Evolutionary conservation across 2,888 invertebrate genomes (phyloP), one percentile per base, ranked within the genome.

Genomic region (Onchidella celtica): DNA sequence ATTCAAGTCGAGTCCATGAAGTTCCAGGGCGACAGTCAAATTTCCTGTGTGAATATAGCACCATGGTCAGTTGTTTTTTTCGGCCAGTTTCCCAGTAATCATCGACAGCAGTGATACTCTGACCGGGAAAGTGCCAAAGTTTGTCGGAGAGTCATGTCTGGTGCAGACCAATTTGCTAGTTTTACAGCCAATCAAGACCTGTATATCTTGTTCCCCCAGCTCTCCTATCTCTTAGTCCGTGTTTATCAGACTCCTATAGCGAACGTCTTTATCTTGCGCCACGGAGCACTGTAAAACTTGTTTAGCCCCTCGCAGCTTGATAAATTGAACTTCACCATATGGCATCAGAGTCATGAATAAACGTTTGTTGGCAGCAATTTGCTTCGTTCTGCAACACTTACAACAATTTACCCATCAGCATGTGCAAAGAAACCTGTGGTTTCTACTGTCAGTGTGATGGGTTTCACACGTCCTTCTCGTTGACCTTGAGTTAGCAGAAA

Each of bases 171-270:
- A 73, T 59, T 73, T 59, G 73, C 59, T 59, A 17, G 34, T 34
- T 73, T 73, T 59, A 73, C 32, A 73, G 57, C 57, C 73, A 73
- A 32, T 21, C 32, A 57, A 29, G 57, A 47, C 57, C 24, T 34
- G 32, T 34, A 59, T 32, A 66, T 27, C 66, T 66, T 27, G 32
- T 73, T 3, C 73, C 73, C 9, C n/a, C 66, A 11, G 29, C 17
- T 32, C n/a, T 61, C 21, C 61, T 36, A 36, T n/a, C n/a, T n/a
- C n/a, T 24, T 36, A 36, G 36, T 66, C 11, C 55, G 32, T 47
- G 69, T 69, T 40, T 69, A 69, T 69, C 69, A 38, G n/a, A 69
- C 69, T 61, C 61, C 47, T 47, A 47, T 47, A 17, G n/a, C 34
- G 34, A n/a, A 66, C 32, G 66, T 66, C 34, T 65, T 65, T 66